A percentile compares a stretch with the other conserved stretches of the same genome.
Evolutionary conservation across 2,888 invertebrate species (phyloP).

Genomic region (Halictus quadricinctus): DNA sequence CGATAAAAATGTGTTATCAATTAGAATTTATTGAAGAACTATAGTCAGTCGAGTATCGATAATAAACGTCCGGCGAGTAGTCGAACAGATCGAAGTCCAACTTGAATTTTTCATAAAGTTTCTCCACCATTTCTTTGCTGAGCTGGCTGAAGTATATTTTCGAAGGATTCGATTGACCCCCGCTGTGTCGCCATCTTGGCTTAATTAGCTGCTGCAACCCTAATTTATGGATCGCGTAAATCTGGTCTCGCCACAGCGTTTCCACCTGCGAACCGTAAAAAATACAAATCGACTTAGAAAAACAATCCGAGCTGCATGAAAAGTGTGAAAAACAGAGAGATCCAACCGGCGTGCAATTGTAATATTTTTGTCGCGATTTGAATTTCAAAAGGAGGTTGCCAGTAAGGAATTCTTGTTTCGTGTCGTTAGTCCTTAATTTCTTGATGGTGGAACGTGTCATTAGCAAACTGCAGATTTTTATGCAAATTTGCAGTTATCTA

Average conservation of each 20-base stretch:
- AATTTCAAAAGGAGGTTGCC: neutral
- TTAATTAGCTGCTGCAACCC: conserved; percentile 74
- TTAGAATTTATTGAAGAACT: neutral
- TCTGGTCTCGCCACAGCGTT: conserved; percentile 84
- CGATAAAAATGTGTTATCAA: neutral
- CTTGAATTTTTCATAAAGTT: conserved; percentile 82
- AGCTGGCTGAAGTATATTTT: conserved; percentile 82
- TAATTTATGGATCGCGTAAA: conserved; percentile 80
- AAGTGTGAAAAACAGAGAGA: neutral
- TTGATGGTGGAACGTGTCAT: neutral
- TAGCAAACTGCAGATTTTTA: neutral
- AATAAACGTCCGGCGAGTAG: conserved; percentile 80
- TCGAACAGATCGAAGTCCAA: conserved; percentile 84
- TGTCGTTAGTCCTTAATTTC: neutral
- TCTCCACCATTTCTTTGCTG: conserved; percentile 75
- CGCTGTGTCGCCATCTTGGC: conserved; percentile 80
- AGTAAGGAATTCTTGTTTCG: neutral
- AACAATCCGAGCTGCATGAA: neutral
- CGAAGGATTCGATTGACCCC: conserved; percentile 75
- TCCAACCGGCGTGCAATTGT: neutral
- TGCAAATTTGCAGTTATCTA: neutral
- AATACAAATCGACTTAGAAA: neutral
- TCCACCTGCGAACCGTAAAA: conserved; percentile 80
- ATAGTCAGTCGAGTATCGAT: conserved; percentile 71
- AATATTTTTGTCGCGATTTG: neutral